Evolutionary conservation across 1,140 invertebrate species (phyloP), one percentile per base, ranked within the genome.

Genomic region (Lasioglossum baleicum): DNA sequence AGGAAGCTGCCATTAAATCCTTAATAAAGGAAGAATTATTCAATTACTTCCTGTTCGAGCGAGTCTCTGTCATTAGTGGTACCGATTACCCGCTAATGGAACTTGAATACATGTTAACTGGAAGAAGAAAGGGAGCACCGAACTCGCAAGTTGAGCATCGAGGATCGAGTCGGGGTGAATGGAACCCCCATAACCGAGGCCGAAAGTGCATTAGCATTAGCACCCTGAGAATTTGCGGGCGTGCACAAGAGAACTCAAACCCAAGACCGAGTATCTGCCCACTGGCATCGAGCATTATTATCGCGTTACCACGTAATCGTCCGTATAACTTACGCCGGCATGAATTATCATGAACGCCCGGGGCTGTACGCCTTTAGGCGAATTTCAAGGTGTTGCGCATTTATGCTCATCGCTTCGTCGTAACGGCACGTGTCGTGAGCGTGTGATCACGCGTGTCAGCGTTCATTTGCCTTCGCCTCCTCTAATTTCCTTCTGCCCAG

Each of bases 281-380:
- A 48, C 17, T 60, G 69, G 64, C 64, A 26, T 58, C 35, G 51
- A 4, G 69, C 58, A 78, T 82, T 84, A 67, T 83, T 80, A 84
- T 84, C 75, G 42, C 64, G 51, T 79, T 74, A 78, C 56, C 56
- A 44, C 51, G 68, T 80, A 80, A 83, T 75, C 73, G 80, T 20
- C 60, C 48, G 48, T 61, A 70, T 80, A 80, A 80, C 64, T 75
- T 76, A 53, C 66, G n/a, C 64, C 58, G 22, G 17, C 20, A 81
- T 76, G 82, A 81, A 83, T 83, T 83, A 82, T 83, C 81, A 80
- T 83, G 61, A 40, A 64, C 26, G 64, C 73, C 26, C 42, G 63
- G 13, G n/a, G 74, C 60, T 15, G 51, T 51, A 13, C 64, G 13
- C 51, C 48, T 61, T 53, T 26, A 11, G 60, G 48, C 35, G 13